phyloP scores from a whole-genome alignment of 2,888 invertebrate genomes.

The Camptogramma bilineatum region DNA sequence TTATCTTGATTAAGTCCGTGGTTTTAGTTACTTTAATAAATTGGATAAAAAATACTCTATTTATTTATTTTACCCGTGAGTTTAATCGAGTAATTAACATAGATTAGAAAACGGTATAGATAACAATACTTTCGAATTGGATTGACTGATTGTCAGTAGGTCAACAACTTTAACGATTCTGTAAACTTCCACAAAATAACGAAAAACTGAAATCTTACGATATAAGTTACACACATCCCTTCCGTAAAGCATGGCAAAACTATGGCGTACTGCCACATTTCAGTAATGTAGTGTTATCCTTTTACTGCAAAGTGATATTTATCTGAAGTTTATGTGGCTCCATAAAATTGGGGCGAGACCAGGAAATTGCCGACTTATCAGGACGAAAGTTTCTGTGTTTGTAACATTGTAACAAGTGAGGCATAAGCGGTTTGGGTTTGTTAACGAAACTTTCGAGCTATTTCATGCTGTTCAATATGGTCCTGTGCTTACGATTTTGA shows the following conservation, averaged over 20 bases:
- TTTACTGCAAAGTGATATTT: conserved; percentile 41
- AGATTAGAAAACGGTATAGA: not conserved
- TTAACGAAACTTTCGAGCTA: not conserved
- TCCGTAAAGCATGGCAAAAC: conserved; percentile 26
- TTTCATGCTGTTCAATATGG: not conserved
- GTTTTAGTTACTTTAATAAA: too few relatives aligned
- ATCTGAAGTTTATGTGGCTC: conserved; percentile 31
- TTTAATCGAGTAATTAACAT: too few relatives aligned
- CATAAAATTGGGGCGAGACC: conserved; percentile 34
- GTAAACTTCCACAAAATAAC: not conserved
- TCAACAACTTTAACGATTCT: too few relatives aligned
- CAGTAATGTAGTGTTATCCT: conserved; percentile 33
- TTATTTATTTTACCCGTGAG: too few relatives aligned
- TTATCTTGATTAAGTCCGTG: too few relatives aligned
- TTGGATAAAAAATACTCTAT: too few relatives aligned
- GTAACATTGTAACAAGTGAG: conserved; percentile 1
- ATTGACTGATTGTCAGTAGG: too few relatives aligned
- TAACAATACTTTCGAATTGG: not conserved
- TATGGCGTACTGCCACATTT: conserved; percentile 40
- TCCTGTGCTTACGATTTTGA: not conserved
- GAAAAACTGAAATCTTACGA: conserved; percentile 3
- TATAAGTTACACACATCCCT: conserved; percentile 8
- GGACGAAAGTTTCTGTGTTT: conserved; percentile 2
- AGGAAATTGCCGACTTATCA: conserved; percentile 39
- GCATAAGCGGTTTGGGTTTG: not conserved